A percentile compares a stretch with the other conserved stretches of the same genome.
Conservation (phyloP, 2,888 invertebrate species). For the Polylopha cassiicola region DNA sequence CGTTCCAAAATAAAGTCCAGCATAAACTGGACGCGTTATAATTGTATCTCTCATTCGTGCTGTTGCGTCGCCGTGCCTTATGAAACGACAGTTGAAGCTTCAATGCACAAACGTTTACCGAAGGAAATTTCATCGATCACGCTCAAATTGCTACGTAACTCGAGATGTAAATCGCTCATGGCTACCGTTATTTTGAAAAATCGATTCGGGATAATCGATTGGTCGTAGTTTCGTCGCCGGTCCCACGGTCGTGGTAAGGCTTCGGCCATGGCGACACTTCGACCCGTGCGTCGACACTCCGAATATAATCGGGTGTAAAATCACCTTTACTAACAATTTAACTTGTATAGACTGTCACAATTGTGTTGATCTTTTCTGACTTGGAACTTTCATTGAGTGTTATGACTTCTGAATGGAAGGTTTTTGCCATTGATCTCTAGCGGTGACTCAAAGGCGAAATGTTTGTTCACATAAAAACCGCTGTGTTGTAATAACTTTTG, state of each 20-base stretch:
- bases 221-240: constrained; percentile 65
- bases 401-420: constrained; percentile 13
- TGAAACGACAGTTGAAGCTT: constrained; percentile 73
- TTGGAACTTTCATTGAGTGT: constrained; percentile 17
- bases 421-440: constrained; percentile 11
- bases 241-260: constrained; percentile 61
- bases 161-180: constrained; percentile 69
- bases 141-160: constrained; percentile 71
- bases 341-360: constrained; percentile 42
- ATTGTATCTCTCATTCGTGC: constrained; percentile 53
- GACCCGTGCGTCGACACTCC: constrained; percentile 35
- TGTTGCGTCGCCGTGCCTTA: constrained; percentile 64
- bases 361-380: constrained; percentile 29
- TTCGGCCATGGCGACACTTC: constrained; percentile 32
- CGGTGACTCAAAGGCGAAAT: too few species aligned
- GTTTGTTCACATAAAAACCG: too few species aligned
- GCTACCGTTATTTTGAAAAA: constrained; percentile 74
- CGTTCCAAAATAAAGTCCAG: constrained; percentile 35
- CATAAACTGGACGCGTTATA: constrained; percentile 41
- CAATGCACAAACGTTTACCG: constrained; percentile 69
- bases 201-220: constrained; percentile 71
- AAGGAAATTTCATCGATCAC: constrained; percentile 72
- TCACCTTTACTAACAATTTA: constrained; percentile 54
- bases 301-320: constrained; percentile 58
- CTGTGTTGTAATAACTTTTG: too few species aligned